A percentile compares a stretch with the other conserved stretches of the same genome.
Evolutionary conservation across 2,797 vertebrate species (phyloP).

Genomic region (Fringilla coelebs): DNA sequence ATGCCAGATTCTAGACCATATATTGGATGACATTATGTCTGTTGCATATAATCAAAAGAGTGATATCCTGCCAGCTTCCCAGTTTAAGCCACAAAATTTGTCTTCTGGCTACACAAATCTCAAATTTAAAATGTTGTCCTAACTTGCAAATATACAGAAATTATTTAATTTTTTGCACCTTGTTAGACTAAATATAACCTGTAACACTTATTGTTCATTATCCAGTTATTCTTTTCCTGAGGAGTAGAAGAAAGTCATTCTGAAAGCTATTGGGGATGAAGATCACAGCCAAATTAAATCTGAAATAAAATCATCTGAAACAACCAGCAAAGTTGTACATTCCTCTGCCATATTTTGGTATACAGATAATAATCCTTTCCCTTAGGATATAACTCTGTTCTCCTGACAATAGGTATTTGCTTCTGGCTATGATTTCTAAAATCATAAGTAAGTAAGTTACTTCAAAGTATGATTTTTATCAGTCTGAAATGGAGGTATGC

Average conservation of each 20-base stretch:
- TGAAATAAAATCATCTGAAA: neutral
- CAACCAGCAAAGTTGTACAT: neutral
- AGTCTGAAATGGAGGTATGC: neutral
- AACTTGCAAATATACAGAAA: constrained; percentile 9
- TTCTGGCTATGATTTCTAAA: constrained; percentile 19
- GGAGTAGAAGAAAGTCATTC: neutral
- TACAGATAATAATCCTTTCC: neutral
- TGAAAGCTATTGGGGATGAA: neutral
- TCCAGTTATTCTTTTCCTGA: neutral
- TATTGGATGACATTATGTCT: neutral
- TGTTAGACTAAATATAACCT: neutral
- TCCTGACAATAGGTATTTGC: neutral
- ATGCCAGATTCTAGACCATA: neutral
- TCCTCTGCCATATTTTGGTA: neutral
- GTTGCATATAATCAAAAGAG: neutral
- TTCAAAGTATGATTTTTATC: constrained; percentile 40
- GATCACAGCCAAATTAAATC: neutral
- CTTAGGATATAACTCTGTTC: neutral
- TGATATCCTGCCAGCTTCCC: neutral
- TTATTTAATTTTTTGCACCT: neutral
- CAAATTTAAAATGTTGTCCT: neutral
- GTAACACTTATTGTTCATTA: neutral
- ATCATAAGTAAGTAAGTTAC: neutral
- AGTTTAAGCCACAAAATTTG: neutral
- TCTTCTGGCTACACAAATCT: neutral